These are phyloP conservation scores for Emesis furor DNA, from an alignment of 2,888 invertebrate genomes.

Conservation along the genomic window DNA sequence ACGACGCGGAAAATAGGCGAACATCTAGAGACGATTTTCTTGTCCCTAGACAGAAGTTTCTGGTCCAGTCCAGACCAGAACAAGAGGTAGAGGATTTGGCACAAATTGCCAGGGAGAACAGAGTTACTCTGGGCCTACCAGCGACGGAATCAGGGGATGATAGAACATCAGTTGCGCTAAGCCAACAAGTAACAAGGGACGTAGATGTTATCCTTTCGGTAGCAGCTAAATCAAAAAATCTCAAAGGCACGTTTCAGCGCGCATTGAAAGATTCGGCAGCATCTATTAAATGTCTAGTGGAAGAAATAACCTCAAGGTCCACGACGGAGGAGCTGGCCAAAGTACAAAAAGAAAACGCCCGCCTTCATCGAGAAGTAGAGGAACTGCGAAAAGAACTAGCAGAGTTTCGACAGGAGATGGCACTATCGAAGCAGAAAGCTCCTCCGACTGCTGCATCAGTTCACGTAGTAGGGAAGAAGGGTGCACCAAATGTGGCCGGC, in stretches of 20 bases:
- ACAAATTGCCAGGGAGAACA: background rate
- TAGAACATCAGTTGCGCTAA: background rate
- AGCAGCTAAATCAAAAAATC: conserved; percentile 13
- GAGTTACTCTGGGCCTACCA: background rate
- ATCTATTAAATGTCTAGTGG: background rate
- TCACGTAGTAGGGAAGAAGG: background rate
- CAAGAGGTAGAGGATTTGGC: background rate
- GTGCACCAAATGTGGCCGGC: background rate
- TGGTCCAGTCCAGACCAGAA: too few species aligned
- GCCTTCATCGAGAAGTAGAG: background rate
- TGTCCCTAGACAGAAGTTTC: too few species aligned
- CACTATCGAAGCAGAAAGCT: background rate
- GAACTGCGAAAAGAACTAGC: conserved; percentile 6
- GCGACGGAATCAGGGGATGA: background rate
- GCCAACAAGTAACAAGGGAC: background rate
- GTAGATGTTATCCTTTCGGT: background rate
- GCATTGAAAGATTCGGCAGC: background rate
- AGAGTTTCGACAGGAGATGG: background rate
- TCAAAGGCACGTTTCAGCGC: background rate
- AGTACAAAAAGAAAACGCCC: background rate
- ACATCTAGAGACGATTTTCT: background rate
- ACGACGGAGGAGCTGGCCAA: background rate
- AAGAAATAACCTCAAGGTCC: background rate
- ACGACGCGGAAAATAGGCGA: background rate
- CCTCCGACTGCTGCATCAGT: background rate